Evolutionary conservation across 2,113 vertebrate genomes (phyloP), one percentile per base, ranked within the genome.

Genomic region (Podarcis cretensis): DNA sequence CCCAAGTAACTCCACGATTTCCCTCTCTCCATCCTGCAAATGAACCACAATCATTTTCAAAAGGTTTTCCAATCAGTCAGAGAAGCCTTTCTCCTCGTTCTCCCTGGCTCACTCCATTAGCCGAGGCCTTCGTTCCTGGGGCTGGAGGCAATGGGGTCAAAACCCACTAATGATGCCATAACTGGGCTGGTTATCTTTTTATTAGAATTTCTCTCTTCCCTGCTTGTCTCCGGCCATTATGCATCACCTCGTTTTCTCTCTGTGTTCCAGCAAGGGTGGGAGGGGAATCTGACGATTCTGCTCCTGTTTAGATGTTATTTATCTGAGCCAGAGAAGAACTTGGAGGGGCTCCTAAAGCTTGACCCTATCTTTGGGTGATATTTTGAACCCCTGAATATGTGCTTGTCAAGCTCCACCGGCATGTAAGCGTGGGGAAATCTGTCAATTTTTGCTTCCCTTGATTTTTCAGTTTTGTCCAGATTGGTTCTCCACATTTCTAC

Each of bases 111-210:
- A 92, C 88, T 82, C 84, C 85, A 87, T 91, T 90, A 73, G 86
- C 87, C 94, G 87, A 90, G 84, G 91, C 84, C 91, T 89, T 9
- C 80, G 78, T 23, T 89, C 92, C 89, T 92, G 86, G 69, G 91
- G 86, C 91, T 94, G 77, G 82, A 92, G 91, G 92, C 93, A 80
- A 91, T 79, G 91, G 40, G 88, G 93, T 95, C 92, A 94, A 93
- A 94, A 71, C 75, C 81, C 89, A 88, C 57, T 93, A 95, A 96
- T 92, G 91, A 91, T 73, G 48, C 91, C 83, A 59, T 92, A 90
- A 87, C 85, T 91, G 80, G 40, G 81, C 81, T 91, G 87, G 54
- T 92, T 92, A 89, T 85, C 3, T 87, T 90, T 89, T 84, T 30
- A 66, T 68, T 20, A 84, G 75, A 90, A 3, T 80, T 93, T 88